Evolutionary conservation across 2,797 vertebrate genomes (phyloP), one percentile per base, ranked within the genome.

Genomic region (Mus caroli): DNA sequence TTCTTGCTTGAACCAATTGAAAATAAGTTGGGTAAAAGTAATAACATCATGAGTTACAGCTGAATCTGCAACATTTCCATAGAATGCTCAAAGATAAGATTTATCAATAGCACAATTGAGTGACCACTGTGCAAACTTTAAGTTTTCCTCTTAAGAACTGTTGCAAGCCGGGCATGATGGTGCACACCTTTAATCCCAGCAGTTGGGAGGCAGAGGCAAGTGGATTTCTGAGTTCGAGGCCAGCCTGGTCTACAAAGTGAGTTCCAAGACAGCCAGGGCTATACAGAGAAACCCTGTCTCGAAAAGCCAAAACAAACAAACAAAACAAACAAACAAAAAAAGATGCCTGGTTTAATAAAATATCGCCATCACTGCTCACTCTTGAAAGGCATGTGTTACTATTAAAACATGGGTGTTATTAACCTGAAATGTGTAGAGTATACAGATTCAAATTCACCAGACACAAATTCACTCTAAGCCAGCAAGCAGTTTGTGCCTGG

Each of bases 11-110:
- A 85, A 80, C 12, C 83, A 86, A 86, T 79, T 90, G 92, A 75
- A 92, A 94, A 46, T 24, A 91, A 3, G 40, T 83, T 54, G 28
- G 9, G 20, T 92, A 64, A 96, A 92, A 73, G 56, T 62, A 86
- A 24, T 78, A 80, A 2, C 73, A 24, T 67, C 67, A 62, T 60
- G 88, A 90, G 26, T 88, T 91, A 67, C 11, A 0, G 13, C 12
- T 91, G 78, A 94, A 56, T 87, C 88, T 92, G 28, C 28, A 83
- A 67, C 89, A 89, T 76, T 71, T 31, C 73, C 56, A 2, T 85
- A 26, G 80, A 92, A 90, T 94, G 28, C n/a, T 91, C 24, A 40
- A 62, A 34, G 34, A n/a, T 6, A 52, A n/a, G 73, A 43, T 17
- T 15, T 22, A 67, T 58, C 10, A 71, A 37, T 34, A 62, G 19